These are phyloP conservation scores for Columba guinea DNA, from an alignment of 2,797 vertebrate genomes.

Conservation along the genomic window DNA sequence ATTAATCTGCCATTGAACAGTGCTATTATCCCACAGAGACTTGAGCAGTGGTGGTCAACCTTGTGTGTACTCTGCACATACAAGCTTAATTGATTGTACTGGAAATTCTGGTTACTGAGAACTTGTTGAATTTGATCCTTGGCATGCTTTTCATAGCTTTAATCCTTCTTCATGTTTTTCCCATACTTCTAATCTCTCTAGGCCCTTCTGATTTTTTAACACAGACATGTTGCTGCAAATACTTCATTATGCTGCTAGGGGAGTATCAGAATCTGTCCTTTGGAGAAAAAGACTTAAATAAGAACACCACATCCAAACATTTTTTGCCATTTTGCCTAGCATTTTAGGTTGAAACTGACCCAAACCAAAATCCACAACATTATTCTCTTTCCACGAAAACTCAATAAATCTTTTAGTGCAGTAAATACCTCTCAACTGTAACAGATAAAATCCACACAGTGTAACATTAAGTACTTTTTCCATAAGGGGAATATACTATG, in stretches of 20 bases:
- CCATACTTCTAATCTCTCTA: slow-evolving; percentile 20
- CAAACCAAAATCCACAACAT: neutral
- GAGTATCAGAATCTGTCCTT: slow-evolving; percentile 34
- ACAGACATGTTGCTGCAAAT: neutral
- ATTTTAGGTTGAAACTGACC: slow-evolving; percentile 28
- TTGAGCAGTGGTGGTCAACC: neutral
- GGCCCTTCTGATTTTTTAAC: slow-evolving; percentile 12
- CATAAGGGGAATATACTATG: neutral
- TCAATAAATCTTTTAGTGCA: slow-evolving; percentile 25
- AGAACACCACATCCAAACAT: neutral
- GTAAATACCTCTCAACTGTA: slow-evolving; percentile 2
- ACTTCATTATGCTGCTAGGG: slow-evolving; percentile 10
- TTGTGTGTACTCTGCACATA: neutral
- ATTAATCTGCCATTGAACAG: neutral
- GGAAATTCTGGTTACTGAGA: slow-evolving; percentile 34
- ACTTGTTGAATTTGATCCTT: neutral
- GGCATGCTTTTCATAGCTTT: neutral
- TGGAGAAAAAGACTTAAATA: slow-evolving; percentile 1
- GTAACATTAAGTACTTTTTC: slow-evolving; percentile 1
- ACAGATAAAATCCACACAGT: neutral
- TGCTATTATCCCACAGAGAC: neutral
- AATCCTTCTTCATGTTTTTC: slow-evolving; percentile 18
- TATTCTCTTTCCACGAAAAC: slow-evolving; percentile 40
- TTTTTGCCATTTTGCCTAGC: slow-evolving; percentile 16
- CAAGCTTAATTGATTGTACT: neutral